Evolutionary conservation across 2,888 invertebrate species (phyloP).

Genomic region (Agapetus fuscipes): DNA sequence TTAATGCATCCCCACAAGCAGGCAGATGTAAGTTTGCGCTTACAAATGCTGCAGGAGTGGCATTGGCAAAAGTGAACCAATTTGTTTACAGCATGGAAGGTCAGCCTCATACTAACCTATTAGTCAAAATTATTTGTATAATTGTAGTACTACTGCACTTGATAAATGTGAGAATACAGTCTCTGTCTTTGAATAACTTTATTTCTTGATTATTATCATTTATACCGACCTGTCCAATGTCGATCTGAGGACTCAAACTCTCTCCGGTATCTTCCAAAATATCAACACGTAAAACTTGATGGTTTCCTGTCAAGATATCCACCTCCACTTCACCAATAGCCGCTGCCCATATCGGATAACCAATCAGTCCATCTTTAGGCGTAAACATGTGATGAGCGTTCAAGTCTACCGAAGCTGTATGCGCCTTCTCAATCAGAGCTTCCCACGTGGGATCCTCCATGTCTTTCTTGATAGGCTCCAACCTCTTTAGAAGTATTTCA

Average conservation of each 20-base stretch:
- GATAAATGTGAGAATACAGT: no score
- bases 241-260: slow-evolving; percentile 56
- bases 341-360: slow-evolving; percentile 51
- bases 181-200: no score
- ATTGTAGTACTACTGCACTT: no score
- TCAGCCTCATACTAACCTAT: no score
- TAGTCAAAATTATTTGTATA: no score
- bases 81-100: no score
- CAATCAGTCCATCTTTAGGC: slow-evolving; percentile 33
- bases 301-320: slow-evolving; percentile 61
- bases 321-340: slow-evolving; percentile 57
- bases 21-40: no score
- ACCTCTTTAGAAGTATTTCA: slow-evolving; percentile 35
- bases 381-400: slow-evolving; percentile 43
- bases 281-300: slow-evolving; percentile 49
- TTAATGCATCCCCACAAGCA: no score
- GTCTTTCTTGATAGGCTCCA: slow-evolving; percentile 34
- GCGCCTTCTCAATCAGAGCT: slow-evolving; percentile 42
- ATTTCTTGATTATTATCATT: not conserved
- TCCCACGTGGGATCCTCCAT: slow-evolving; percentile 42
- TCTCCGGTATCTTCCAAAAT: slow-evolving; percentile 57
- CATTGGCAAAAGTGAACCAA: no score
- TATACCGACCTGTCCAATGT: slow-evolving; percentile 52
- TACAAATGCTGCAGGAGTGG: no score
- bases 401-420: slow-evolving; percentile 43